Evolutionary conservation across 2,113 vertebrate species (phyloP), one percentile per base, ranked within the genome.

Genomic region (Hippocampus mohnikei): DNA sequence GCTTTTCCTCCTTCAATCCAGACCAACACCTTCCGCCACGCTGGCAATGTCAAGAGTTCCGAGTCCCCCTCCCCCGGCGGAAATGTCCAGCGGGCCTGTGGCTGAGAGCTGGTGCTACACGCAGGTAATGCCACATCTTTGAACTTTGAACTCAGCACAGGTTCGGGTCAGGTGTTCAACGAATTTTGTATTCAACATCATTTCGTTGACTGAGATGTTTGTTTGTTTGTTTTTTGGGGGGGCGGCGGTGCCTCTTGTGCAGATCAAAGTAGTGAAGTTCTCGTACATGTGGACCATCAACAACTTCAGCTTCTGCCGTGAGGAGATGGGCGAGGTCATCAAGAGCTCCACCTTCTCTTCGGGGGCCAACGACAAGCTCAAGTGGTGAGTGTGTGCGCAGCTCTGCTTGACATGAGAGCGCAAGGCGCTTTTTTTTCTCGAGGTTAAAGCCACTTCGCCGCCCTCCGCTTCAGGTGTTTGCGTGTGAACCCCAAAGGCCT

Each of bases 271-370:
- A 79, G 96, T 98, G 81, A 98, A 98, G 93, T 99, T 98, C 91
- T 98, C 97, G 87, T 98, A 99, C 91, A 99, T 98, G 97, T 99
- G 96, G 97, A 99, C 96, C 89, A 98, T 98, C 92, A 98, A 98
- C 91, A 98, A 98, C 90, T 99, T 98, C 84, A 98, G 97, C 86
- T 99, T 99, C 91, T 99, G 96, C 89, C 94, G 96, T 67, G 96
- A 98, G 92, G 97, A 99, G 91, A 99, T 98, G 97, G 97, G 97
- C 3, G 97, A 99, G 88, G 97, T 99, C 85, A 96, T 99, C 90
- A 99, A 98, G 90, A 99, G 97, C 91, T 99, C 97, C 71, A 98
- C 97, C 55, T 99, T 99, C 87, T 99, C 97, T 25, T 99, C 97
- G 46, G 97, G 97, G 90, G 96, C 97, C 90, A 99, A 99, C 77